Percentiles rank a stretch among this genome's conserved stretches.
Conservation (phyloP, 2,888 invertebrate genomes). For the Germaria angustata region DNA sequence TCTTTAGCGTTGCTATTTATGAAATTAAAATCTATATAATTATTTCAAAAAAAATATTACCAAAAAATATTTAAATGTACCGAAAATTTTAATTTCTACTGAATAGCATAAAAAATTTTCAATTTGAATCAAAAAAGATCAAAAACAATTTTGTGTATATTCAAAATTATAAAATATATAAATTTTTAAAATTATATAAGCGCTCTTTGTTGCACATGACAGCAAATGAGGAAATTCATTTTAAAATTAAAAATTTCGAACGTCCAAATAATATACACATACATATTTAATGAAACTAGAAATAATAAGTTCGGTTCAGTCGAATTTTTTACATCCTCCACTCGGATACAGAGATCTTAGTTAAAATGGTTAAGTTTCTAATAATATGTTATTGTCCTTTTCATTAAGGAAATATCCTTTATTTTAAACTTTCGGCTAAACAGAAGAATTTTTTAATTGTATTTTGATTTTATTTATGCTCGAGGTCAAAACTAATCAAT, state of each 20-base stretch:
- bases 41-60: too few species aligned
- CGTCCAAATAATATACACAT: conserved; percentile 47
- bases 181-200: background rate
- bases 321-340: conserved; percentile 32
- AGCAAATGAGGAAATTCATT: background rate
- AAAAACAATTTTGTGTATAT: background rate
- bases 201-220: conserved; percentile 38
- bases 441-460: too few species aligned
- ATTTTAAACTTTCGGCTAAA: too few species aligned
- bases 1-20: too few species aligned
- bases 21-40: too few species aligned
- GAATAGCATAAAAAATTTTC: background rate
- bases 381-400: too few species aligned
- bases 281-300: background rate
- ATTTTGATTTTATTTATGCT: too few species aligned
- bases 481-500: too few species aligned
- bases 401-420: too few species aligned
- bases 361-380: too few species aligned
- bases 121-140: conserved; percentile 36
- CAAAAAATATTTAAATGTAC: too few species aligned
- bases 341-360: background rate
- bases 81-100: too few species aligned
- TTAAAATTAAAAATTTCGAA: conserved; percentile 55
- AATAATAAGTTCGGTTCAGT: conserved; percentile 17
- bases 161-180: background rate